Evolutionary conservation across 2,113 vertebrate species (phyloP).

Genomic region (Mola mola): DNA sequence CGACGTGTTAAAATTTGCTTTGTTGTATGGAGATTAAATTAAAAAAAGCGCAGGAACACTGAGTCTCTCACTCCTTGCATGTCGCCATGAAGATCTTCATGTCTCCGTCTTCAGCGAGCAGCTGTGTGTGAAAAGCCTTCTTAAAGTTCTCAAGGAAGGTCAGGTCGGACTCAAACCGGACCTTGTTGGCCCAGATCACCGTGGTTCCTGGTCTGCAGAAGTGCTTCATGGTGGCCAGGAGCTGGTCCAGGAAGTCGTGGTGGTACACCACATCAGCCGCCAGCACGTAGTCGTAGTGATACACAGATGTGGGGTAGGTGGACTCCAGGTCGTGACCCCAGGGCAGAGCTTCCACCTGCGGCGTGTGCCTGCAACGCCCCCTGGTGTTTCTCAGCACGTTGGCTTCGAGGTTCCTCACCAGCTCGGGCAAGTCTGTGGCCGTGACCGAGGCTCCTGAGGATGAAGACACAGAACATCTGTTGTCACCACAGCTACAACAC

Average conservation of each 20-base stretch:
- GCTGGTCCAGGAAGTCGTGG: conserved; percentile 83
- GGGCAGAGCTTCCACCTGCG: conserved; percentile 84
- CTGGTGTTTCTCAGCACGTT: conserved; percentile 89
- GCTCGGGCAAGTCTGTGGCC: conserved; percentile 87
- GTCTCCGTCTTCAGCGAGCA: conserved; percentile 84
- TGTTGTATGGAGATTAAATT: too few species aligned
- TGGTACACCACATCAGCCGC: conserved; percentile 92
- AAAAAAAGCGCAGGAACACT: too few species aligned
- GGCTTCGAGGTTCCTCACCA: conserved; percentile 84
- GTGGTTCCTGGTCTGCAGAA: conserved; percentile 88
- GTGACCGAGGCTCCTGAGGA: conserved; percentile 88
- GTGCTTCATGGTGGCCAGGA: conserved; percentile 88
- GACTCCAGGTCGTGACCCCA: conserved; percentile 85
- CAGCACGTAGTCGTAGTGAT: conserved; percentile 88
- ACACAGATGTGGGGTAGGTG: conserved; percentile 78
- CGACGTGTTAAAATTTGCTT: too few species aligned
- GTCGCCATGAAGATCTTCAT: conserved; percentile 88
- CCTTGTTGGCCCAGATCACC: conserved; percentile 93
- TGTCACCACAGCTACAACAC: too few species aligned
- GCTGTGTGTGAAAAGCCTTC: conserved; percentile 80
- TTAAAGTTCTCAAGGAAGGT: conserved; percentile 85
- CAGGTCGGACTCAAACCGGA: conserved; percentile 86
- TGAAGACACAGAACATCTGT: neutral
- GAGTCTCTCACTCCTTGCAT: conserved; percentile 28
- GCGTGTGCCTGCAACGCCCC: conserved; percentile 73